These are phyloP conservation scores for Xiphorhynchus erythropygius DNA, from an alignment of 2,797 vertebrate genomes.

Conservation along the genomic window DNA sequence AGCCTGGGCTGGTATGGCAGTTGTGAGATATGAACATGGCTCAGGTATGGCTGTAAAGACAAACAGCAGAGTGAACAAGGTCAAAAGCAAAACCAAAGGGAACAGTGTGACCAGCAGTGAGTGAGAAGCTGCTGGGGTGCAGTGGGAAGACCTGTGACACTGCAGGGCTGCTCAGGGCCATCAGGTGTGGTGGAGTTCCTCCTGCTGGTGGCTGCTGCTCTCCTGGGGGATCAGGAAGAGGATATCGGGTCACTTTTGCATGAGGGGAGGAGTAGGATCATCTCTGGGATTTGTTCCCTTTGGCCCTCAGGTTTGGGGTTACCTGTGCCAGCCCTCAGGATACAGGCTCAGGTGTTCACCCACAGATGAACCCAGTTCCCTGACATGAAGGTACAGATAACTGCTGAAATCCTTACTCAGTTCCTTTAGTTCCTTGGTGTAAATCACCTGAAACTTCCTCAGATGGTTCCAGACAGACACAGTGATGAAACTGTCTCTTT, in stretches of 20 bases:
- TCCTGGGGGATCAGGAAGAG: not conserved
- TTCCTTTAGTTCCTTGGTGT: not conserved
- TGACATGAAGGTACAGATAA: not conserved
- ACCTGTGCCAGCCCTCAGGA: not conserved
- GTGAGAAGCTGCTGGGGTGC: not conserved
- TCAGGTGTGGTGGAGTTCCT: not conserved
- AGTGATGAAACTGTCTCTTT: not conserved
- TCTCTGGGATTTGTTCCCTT: not conserved
- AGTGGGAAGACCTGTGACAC: accelerated
- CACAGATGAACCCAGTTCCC: not conserved
- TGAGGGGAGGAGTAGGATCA: not conserved
- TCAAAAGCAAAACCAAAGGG: not conserved
- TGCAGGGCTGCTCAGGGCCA: not conserved
- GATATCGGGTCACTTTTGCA: not conserved
- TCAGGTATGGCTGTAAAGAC: not conserved
- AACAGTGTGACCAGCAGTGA: not conserved
- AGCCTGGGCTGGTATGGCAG: not conserved
- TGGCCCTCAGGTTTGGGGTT: not conserved
- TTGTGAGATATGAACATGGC: not conserved
- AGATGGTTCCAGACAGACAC: not conserved
- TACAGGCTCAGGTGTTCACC: not conserved
- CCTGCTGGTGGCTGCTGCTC: not conserved
- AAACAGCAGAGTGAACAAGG: not conserved
- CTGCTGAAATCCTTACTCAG: not conserved
- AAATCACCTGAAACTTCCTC: not conserved